A percentile compares a stretch with the other conserved stretches of the same genome.
Evolutionary conservation across 2,888 invertebrate species (phyloP).

Genomic region (Atrina japonica): DNA sequence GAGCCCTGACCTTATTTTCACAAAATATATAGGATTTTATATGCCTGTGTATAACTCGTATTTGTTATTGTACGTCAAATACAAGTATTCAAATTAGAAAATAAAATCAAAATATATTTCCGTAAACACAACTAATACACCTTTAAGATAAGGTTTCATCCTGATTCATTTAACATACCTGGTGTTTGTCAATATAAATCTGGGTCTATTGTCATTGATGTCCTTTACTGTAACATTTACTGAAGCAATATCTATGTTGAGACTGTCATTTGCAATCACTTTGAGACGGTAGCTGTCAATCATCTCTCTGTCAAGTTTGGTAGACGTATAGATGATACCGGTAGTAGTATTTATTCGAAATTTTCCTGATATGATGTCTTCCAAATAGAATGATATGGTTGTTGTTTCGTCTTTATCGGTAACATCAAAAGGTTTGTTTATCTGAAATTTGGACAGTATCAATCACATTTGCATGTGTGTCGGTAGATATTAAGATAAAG

Average conservation of each 20-base stretch:
- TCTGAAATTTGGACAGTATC: not conserved
- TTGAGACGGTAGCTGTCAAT: not conserved
- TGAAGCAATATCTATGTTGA: not conserved
- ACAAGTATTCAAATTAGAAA: too few relatives aligned
- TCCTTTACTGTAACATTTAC: slow-evolving; percentile 8
- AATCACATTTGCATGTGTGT: too few relatives aligned
- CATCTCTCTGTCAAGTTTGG: not conserved
- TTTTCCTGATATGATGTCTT: not conserved
- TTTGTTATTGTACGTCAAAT: too few relatives aligned
- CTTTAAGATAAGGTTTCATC: too few relatives aligned
- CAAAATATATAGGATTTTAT: too few relatives aligned
- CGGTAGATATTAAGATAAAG: too few relatives aligned
- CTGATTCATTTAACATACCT: slow-evolving; percentile 3
- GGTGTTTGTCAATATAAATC: not conserved
- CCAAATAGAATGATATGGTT: slow-evolving; percentile 3
- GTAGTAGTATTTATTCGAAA: slow-evolving; percentile 8
- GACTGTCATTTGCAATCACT: slow-evolving; percentile 19
- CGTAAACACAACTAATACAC: too few relatives aligned
- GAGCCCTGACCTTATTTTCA: too few relatives aligned
- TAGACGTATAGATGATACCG: not conserved
- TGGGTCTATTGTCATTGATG: slow-evolving; percentile 25
- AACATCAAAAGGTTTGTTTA: not conserved
- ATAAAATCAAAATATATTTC: too few relatives aligned
- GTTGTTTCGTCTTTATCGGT: slow-evolving; percentile 12
- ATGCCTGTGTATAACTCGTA: too few relatives aligned